Conservation (phyloP, 1,140 invertebrate genomes). For the Proales similis region DNA sequence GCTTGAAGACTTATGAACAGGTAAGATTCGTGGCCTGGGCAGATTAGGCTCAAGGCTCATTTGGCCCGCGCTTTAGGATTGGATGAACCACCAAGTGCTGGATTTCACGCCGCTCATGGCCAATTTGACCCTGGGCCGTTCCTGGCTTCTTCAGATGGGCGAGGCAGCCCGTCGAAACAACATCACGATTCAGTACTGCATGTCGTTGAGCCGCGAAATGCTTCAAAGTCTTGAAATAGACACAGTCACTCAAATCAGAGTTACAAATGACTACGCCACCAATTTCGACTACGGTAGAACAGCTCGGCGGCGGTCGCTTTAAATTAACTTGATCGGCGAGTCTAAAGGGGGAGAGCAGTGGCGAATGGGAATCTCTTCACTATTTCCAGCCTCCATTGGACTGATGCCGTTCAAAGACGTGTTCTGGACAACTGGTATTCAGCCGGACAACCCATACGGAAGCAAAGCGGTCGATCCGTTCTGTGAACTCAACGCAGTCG, state of each 20-base stretch:
- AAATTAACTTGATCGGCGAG: background rate
- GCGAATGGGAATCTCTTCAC: slow-evolving; percentile 46
- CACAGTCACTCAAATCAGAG: slow-evolving; percentile 40
- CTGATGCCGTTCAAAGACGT: slow-evolving; percentile 48
- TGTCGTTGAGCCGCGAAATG: slow-evolving; percentile 40
- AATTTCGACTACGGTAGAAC: slow-evolving; percentile 1
- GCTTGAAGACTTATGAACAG: slow-evolving; percentile 42
- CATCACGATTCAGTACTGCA: slow-evolving; percentile 41
- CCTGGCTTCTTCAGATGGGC: slow-evolving; percentile 41
- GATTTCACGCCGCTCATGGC: slow-evolving; percentile 39
- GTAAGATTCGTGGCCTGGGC: slow-evolving; percentile 7
- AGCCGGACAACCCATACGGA: slow-evolving; percentile 43
- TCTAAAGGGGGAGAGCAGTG: slow-evolving; percentile 42
- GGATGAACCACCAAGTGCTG: slow-evolving; percentile 40
- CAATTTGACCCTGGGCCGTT: slow-evolving; percentile 39
- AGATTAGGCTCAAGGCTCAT: background rate
- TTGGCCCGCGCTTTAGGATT: too few relatives aligned
- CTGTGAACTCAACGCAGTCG: slow-evolving; percentile 41
- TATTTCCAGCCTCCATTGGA: slow-evolving; percentile 44
- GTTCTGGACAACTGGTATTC: slow-evolving; percentile 44
- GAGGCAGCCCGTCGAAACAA: slow-evolving; percentile 38
- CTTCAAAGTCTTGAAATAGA: slow-evolving; percentile 39
- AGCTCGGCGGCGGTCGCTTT: background rate
- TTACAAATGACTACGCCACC: slow-evolving; percentile 36
- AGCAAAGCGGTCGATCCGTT: slow-evolving; percentile 39